Evolutionary conservation across 2,797 vertebrate species (phyloP), one percentile per base, ranked within the genome.

Genomic region (Semotilus atromaculatus): DNA sequence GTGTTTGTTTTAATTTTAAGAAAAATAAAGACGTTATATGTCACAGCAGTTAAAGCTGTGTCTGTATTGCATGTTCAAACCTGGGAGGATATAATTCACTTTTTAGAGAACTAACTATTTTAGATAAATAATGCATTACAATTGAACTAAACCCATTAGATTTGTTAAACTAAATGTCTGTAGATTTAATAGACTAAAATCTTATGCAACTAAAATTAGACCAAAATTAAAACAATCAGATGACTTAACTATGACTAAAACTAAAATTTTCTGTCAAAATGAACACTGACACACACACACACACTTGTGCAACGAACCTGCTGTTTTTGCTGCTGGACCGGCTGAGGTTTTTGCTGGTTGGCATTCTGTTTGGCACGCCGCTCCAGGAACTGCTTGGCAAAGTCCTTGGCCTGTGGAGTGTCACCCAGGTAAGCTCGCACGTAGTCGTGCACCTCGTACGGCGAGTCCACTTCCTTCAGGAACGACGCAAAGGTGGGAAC

Each of bases 301-400:
- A 43, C 6, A 1, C 26, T 3, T 29, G 34, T 21, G 11, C 26
- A 16, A 68, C 89, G 73, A 83, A 94, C 94, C 93, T 95, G 94
- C 88, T 94, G 90, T 75, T 88, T 95, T 87, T 94, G 94, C 88
- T 93, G 85, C 64, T 86, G 94, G 82, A 95, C 96, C 86, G 94
- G 97, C 7, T 94, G 94, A 77, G 95, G 94, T 85, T 96, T 96
- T 91, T 97, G 97, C 92, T 98, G 97, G 92, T 93, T 97, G 88
- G 95, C 93, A 90, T 98, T 99, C 95, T 99, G 98, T 96, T 99
- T 99, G 97, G 98, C 97, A 96, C 98, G 98, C 80, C 98, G 97
- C 93, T 99, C 98, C 78, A 99, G 95, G 94, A 99, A 99, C 95
- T 99, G 98, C 95, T 98, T 99, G 94, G 98, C 98, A 94, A 99